These are phyloP conservation scores for Toxonevra muliebris DNA, from an alignment of 2,888 invertebrate species.

Conservation along the genomic window DNA sequence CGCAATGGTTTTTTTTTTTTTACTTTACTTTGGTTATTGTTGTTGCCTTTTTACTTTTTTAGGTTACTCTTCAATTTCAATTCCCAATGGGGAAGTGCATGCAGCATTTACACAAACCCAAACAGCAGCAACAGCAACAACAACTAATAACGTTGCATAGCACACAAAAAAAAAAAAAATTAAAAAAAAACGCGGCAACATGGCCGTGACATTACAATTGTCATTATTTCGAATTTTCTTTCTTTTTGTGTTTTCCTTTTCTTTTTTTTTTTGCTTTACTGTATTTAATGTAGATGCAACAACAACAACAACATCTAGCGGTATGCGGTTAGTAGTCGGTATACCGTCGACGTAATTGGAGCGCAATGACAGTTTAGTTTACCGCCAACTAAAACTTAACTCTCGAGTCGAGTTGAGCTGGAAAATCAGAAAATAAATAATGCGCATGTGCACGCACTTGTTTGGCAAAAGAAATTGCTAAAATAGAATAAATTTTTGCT, in stretches of 20 bases:
- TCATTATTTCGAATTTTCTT: constrained; percentile 14
- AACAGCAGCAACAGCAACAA: background rate
- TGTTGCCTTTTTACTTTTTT: background rate
- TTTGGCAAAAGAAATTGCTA: no score
- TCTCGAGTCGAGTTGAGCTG: no score
- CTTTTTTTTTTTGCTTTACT: background rate
- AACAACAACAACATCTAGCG: background rate
- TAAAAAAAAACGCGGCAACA: background rate
- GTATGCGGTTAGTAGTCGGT: background rate
- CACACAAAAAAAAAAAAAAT: constrained; percentile 1
- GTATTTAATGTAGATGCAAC: background rate
- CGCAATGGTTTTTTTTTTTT: background rate
- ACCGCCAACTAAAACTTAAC: no score
- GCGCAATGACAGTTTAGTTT: constrained; percentile 16
- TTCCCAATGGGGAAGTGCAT: constrained; percentile 20
- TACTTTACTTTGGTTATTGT: background rate
- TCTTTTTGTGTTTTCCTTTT: background rate
- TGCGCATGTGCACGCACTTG: no score
- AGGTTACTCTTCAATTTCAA: background rate
- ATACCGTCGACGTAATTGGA: constrained; percentile 29
- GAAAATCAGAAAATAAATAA: no score
- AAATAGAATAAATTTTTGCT: no score
- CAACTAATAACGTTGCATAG: no score
- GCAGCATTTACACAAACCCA: background rate
- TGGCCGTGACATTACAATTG: constrained; percentile 34